Conservation (phyloP, 2,797 vertebrate species). For the Sphaeramia orbicularis region DNA sequence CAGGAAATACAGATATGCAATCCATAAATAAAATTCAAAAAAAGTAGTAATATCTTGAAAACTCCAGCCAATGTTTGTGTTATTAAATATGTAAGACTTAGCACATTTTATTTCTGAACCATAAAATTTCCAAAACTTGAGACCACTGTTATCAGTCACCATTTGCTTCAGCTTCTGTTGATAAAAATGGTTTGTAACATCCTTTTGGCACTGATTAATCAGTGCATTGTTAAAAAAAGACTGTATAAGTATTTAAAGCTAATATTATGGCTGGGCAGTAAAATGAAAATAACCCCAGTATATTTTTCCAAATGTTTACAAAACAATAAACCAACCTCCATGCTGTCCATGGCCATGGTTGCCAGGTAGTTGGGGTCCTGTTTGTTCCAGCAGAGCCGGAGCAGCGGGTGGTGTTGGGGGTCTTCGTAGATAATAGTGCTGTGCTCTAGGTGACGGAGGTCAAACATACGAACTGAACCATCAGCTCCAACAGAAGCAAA, state of each 20-base stretch:
- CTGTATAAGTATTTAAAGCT: neutral
- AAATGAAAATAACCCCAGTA: neutral
- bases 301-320: neutral
- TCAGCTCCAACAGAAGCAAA: slow-evolving; percentile 98
- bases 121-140: no score
- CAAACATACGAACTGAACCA: slow-evolving; percentile 98
- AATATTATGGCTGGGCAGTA: no score
- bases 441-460: slow-evolving; percentile 97
- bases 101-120: no score
- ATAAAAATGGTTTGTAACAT: no score
- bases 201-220: neutral
- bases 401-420: slow-evolving; percentile 96
- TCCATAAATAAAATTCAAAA: no score
- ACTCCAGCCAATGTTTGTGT: no score
- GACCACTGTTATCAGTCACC: no score
- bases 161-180: no score
- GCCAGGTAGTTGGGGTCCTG: slow-evolving; percentile 99
- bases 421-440: slow-evolving; percentile 99
- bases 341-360: slow-evolving; percentile 99
- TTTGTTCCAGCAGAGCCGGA: slow-evolving; percentile 97
- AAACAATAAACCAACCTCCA: slow-evolving; percentile 89
- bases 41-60: no score
- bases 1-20: no score
- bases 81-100: no score
- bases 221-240: neutral